Base-by-base conservation (phyloP, 2,888 invertebrate species). In the Agriopis aurantiaria region DNA sequence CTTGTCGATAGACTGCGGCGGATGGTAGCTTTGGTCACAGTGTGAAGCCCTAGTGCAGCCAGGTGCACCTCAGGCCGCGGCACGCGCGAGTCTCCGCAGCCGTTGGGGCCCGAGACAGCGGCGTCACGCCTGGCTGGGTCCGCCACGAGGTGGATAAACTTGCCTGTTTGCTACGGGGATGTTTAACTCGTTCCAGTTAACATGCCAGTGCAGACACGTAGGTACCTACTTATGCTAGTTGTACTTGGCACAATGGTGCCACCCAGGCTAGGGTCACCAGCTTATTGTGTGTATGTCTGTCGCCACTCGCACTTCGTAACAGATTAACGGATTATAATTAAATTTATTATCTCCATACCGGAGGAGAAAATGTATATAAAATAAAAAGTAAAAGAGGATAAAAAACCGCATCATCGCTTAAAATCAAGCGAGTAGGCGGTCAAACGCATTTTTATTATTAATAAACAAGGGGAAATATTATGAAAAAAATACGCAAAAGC, bases 141-240 rank as follows among this genome's bases (percentile, higher is more conserved):
- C 82, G 77, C 82, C 80, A 79, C 86, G 88, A 85, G 89, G 91
- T 90, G 85, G 85, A 84, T 90, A 87, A 90, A 90, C 91, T 90
- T 66, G 59, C 53, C 43, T 43, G 56, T 48, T 71, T 17, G 48
- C 53, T 82, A 55, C 40, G 69, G 80, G 75, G 75, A 65, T 74
- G 74, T 75, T 71, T 73, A 78, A 65, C 69, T 68, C 58, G 76
- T 72, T 79, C 80, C 74, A 80, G 80, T 80, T 74, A 60, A 8
- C 43, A 40, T 49, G 8, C 62, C n/a, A 58, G 62, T 57, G 48
- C 17, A 14, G 1, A 14, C 3, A 78, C 78, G 4, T n/a, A n/a
- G 48, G 48, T 23, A 23, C 17, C 17, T 48, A n/a, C 10, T 23
- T 45, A 45, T 53, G 53, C 2, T 12, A 12, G 53, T 10, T 53